Percentiles rank a stretch among this genome's conserved stretches.
Evolutionary conservation across 1,140 invertebrate genomes (phyloP).

Genomic region (Drosophila mauritiana): DNA sequence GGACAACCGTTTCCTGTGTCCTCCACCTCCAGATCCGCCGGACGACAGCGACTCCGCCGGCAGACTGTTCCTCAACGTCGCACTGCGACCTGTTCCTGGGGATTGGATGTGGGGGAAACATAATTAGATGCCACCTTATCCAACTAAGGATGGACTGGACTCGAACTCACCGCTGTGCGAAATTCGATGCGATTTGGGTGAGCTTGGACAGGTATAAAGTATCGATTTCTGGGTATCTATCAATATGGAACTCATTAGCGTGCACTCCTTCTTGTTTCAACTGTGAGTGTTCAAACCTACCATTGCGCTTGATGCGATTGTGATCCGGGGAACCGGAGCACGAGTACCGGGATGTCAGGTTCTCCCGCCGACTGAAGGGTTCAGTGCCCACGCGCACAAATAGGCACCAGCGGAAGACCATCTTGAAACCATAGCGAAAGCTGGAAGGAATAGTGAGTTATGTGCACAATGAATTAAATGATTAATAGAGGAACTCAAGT

Average conservation of each 20-base stretch:
- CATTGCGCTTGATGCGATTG: slow-evolving; percentile 89
- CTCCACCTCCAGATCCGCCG: not conserved
- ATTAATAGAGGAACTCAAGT: not conserved
- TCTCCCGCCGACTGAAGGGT: slow-evolving; percentile 88
- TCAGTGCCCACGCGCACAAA: slow-evolving; percentile 89
- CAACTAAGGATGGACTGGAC: not conserved
- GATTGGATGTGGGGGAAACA: not conserved
- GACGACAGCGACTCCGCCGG: slow-evolving; percentile 16
- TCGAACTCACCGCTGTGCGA: slow-evolving; percentile 75
- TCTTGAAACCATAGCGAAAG: slow-evolving; percentile 94
- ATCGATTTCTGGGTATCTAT: slow-evolving; percentile 84
- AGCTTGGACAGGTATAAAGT: slow-evolving; percentile 80
- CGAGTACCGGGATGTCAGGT: slow-evolving; percentile 89
- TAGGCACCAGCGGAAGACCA: slow-evolving; percentile 93
- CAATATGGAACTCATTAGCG: slow-evolving; percentile 20
- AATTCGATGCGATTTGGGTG: slow-evolving; percentile 79
- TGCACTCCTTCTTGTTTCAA: slow-evolving; percentile 1
- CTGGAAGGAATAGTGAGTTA: slow-evolving; percentile 84
- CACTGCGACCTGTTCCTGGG: slow-evolving; percentile 50
- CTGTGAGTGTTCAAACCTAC: slow-evolving; percentile 84
- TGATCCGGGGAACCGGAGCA: slow-evolving; percentile 90
- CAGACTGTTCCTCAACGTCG: slow-evolving; percentile 39
- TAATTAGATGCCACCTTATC: slow-evolving; percentile 3
- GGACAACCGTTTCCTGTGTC: slow-evolving; percentile 19
- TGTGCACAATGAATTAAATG: not conserved